A percentile compares a stretch with the other conserved stretches of the same genome.
These are phyloP conservation scores for Sprattus sprattus DNA, from an alignment of 2,113 vertebrate genomes.

Conservation along the genomic window DNA sequence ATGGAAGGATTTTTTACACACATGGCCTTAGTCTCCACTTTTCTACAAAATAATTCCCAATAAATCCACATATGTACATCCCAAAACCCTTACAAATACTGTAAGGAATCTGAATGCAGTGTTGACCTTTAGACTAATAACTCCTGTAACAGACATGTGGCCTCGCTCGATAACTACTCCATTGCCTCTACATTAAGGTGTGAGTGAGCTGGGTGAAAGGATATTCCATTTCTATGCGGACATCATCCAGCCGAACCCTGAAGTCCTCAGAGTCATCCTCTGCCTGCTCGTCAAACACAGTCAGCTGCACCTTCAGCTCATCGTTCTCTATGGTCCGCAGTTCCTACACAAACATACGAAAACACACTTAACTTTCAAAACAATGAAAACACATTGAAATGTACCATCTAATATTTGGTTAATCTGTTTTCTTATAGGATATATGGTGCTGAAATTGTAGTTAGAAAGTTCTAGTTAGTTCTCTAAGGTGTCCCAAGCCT, in stretches of 20 bases:
- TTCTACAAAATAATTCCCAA: conserved; percentile 39
- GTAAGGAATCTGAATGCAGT: no score
- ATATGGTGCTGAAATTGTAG: no score
- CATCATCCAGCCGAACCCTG: conserved; percentile 80
- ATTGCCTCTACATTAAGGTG: not conserved
- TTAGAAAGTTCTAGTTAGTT: no score
- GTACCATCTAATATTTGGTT: not conserved
- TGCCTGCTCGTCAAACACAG: conserved; percentile 83
- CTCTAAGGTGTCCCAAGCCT: no score
- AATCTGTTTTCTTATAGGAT: not conserved
- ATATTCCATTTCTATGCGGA: conserved; percentile 95
- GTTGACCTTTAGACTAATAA: no score
- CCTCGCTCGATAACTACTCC: not conserved
- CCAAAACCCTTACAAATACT: not conserved
- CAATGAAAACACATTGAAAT: not conserved
- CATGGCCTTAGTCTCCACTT: not conserved
- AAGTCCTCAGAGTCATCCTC: conserved; percentile 88
- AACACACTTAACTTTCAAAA: not conserved
- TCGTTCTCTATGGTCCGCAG: conserved; percentile 83
- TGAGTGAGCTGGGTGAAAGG: conserved; percentile 67
- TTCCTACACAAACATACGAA: conserved; percentile 67
- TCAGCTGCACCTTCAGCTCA: conserved; percentile 84
- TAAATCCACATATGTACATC: not conserved
- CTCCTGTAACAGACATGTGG: no score
- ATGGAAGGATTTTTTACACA: not conserved